phyloP scores from a whole-genome alignment of 2,797 vertebrate genomes.

The Takifugu rubripes region DNA sequence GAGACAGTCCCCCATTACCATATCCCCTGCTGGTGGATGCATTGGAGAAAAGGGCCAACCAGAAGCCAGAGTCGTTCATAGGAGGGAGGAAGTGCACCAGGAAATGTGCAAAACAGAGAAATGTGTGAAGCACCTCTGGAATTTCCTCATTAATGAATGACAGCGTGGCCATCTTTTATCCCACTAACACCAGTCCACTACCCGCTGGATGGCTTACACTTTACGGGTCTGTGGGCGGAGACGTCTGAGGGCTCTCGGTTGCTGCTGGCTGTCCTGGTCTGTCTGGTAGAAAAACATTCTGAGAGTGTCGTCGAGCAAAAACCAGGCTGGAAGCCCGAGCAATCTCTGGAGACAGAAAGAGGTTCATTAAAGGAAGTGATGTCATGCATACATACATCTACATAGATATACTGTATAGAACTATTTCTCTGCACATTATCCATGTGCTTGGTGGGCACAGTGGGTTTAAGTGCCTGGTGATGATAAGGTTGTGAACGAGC shows the following conservation, averaged over 20 bases:
- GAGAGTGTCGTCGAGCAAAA: conserved; percentile 85
- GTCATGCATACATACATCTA: too few species aligned
- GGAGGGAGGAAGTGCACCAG: conserved; percentile 39
- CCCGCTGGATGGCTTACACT: conserved; percentile 75
- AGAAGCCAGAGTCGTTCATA: conserved; percentile 5
- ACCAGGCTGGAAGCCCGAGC: conserved; percentile 83
- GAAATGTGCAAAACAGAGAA: background rate
- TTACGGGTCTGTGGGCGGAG: conserved; percentile 89
- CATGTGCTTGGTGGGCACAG: too few species aligned
- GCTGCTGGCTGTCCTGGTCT: conserved; percentile 78
- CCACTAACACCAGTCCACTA: too few species aligned
- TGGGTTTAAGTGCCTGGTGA: background rate
- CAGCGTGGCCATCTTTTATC: too few species aligned
- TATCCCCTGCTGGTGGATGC: conserved; percentile 25
- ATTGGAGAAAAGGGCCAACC: conserved; percentile 29
- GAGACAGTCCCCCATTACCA: conserved; percentile 32
- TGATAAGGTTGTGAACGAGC: background rate
- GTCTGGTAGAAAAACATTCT: conserved; percentile 95
- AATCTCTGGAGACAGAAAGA: conserved; percentile 65
- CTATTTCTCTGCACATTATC: too few species aligned
- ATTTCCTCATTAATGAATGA: conserved; percentile 1
- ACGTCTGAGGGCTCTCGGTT: conserved; percentile 83
- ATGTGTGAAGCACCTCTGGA: background rate
- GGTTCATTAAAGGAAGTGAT: too few species aligned
- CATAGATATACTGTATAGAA: too few species aligned